Percentiles rank a stretch among this genome's conserved stretches.
Conservation (phyloP, 2,888 invertebrate species). For the Oegoconia quadripuncta region DNA sequence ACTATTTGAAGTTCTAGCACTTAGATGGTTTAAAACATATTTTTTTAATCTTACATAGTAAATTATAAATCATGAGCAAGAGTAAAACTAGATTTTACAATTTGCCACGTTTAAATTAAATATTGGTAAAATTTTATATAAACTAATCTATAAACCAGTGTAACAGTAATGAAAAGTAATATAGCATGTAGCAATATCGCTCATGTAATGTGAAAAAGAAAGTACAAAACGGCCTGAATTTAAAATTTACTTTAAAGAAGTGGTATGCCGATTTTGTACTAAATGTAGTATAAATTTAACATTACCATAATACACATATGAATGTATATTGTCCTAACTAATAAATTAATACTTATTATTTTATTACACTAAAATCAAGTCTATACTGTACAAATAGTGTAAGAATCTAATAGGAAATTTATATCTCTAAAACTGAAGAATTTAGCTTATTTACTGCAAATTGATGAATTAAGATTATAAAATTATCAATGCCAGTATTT, state of each 20-base stretch:
- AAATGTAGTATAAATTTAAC: too few species aligned
- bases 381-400: slow-evolving; percentile 51
- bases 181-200: too few species aligned
- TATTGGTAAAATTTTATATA: too few species aligned
- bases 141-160: too few species aligned
- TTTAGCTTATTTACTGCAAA: slow-evolving; percentile 20
- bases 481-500: slow-evolving; percentile 75
- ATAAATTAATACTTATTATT: background rate
- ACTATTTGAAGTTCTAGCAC: slow-evolving; percentile 33
- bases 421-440: slow-evolving; percentile 31
- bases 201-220: too few species aligned
- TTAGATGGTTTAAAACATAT: slow-evolving; percentile 38
- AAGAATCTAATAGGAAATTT: slow-evolving; percentile 23
- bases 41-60: slow-evolving; percentile 32
- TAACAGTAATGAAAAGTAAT: too few species aligned
- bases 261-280: background rate
- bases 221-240: background rate
- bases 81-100: background rate
- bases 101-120: background rate
- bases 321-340: slow-evolving; percentile 1
- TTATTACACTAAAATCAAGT: background rate
- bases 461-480: slow-evolving; percentile 32
- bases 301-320: background rate
- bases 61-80: background rate
- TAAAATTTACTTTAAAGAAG: slow-evolving; percentile 1